These are phyloP conservation scores for Acrobeloides nanus DNA, from an alignment of 2,888 invertebrate species.

Conservation along the genomic window DNA sequence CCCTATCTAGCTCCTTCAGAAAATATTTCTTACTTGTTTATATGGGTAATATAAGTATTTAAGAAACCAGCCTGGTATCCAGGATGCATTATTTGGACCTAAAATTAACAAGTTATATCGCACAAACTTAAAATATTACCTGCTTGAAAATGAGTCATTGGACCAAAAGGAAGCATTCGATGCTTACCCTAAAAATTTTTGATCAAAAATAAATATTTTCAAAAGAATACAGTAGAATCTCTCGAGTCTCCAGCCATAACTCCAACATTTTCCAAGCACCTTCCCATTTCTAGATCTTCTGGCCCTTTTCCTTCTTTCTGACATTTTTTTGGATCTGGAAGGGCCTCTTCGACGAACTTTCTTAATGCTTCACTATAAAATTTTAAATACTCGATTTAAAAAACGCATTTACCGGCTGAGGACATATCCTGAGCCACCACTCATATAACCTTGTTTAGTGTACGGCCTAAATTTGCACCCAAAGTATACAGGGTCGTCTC, in stretches of 20 bases:
- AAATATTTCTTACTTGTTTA: too few species aligned
- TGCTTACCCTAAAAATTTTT: too few species aligned
- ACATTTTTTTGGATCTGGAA: slow-evolving; percentile 53
- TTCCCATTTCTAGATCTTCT: slow-evolving; percentile 84
- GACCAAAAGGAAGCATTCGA: too few species aligned
- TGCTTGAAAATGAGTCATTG: too few species aligned
- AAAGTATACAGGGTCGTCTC: slow-evolving; percentile 61
- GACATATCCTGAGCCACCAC: slow-evolving; percentile 29
- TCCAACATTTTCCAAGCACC: slow-evolving; percentile 74
- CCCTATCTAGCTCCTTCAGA: too few species aligned
- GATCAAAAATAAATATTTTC: too few species aligned
- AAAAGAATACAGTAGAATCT: too few species aligned
- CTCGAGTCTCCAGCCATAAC: slow-evolving; percentile 78
- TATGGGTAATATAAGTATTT: slow-evolving; percentile 80
- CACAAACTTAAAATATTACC: too few species aligned
- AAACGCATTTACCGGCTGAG: too few species aligned
- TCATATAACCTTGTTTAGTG: slow-evolving; percentile 64
- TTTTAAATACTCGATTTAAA: too few species aligned
- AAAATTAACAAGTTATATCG: too few species aligned
- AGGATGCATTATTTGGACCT: too few species aligned
- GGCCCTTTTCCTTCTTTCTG: slow-evolving; percentile 67
- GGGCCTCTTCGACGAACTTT: slow-evolving; percentile 58
- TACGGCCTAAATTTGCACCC: slow-evolving; percentile 75
- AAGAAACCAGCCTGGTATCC: slow-evolving; percentile 69
- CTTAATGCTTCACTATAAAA: slow-evolving; percentile 41